Base-by-base conservation (phyloP, 2,888 invertebrate species). In the Trichopria drosophilae region DNA sequence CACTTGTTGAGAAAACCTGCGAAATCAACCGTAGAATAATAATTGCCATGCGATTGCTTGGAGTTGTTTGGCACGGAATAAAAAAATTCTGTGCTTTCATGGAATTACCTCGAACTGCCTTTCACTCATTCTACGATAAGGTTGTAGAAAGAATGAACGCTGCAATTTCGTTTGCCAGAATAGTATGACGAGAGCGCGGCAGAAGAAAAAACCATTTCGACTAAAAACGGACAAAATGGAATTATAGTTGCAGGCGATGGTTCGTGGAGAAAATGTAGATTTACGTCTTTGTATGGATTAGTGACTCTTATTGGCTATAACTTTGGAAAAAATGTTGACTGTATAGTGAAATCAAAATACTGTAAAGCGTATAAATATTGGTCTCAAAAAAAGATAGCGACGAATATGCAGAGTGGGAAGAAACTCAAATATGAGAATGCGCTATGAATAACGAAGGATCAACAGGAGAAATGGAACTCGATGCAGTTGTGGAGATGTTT, bases 11-110 rank as follows among this genome's bases (percentile, higher is more conserved):
- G 16, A 56, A 39, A 20, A 53, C 41, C 15, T 62, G 58, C 31
- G 61, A 63, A 53, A 55, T 61, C 16, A 61, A 62, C 22, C 41
- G 58, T 24, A 52, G 60, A 59, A 52, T 60, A n/a, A 31, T 59
- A 19, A 32, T 61, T 22, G 53, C 57, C 18, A 61, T 61, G 57
- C 57, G 59, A 23, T 19, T 61, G 29, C 34, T 62, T 10, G 62
- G 62, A 36, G 29, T 58, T 10, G 52, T 51, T 12, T 7, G 42
- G 13, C 13, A 52, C 9, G 52, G 55, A 0, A 52, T 55, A 2
- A 15, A n/a, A n/a, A n/a, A n/a, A n/a, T n/a, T n/a, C n/a, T n/a
- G n/a, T n/a, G n/a, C n/a, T n/a, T n/a, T n/a, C n/a, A n/a, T n/a
- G n/a, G n/a, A n/a, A n/a, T n/a, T n/a, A n/a, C n/a, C n/a, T n/a